A percentile compares a stretch with the other conserved stretches of the same genome.
Conservation (phyloP, 2,888 invertebrate genomes). For the Magallana nippona region DNA sequence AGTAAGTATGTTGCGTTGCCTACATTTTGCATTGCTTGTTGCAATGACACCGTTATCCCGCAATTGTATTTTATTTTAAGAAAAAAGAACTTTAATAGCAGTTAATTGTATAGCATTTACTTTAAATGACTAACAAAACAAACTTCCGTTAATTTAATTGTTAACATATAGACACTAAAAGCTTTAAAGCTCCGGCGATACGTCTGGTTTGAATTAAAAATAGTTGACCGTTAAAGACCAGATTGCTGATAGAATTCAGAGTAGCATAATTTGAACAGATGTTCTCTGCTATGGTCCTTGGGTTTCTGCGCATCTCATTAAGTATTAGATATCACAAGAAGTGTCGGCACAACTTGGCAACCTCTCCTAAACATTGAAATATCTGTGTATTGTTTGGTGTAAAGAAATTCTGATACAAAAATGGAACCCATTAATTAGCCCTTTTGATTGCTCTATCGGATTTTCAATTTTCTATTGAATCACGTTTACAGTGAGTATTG, state of each 20-base stretch:
- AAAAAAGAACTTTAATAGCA: no score
- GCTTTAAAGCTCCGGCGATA: background rate
- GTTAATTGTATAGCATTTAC: no score
- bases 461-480: background rate
- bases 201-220: background rate
- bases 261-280: background rate
- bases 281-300: background rate
- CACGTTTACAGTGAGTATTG: background rate
- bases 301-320: background rate
- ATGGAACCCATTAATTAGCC: background rate
- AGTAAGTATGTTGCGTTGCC: no score
- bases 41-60: no score
- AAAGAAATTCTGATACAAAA: background rate
- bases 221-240: background rate
- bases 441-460: background rate
- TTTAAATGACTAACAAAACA: no score
- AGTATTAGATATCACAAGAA: background rate
- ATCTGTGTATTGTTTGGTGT: background rate
- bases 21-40: no score
- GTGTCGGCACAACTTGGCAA: conserved; percentile 1
- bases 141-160: no score
- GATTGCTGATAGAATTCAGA: background rate
- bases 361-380: background rate
- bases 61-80: no score
- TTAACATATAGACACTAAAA: background rate